phyloP scores from a whole-genome alignment of 2,113 vertebrate genomes.

The Scortum barcoo region DNA sequence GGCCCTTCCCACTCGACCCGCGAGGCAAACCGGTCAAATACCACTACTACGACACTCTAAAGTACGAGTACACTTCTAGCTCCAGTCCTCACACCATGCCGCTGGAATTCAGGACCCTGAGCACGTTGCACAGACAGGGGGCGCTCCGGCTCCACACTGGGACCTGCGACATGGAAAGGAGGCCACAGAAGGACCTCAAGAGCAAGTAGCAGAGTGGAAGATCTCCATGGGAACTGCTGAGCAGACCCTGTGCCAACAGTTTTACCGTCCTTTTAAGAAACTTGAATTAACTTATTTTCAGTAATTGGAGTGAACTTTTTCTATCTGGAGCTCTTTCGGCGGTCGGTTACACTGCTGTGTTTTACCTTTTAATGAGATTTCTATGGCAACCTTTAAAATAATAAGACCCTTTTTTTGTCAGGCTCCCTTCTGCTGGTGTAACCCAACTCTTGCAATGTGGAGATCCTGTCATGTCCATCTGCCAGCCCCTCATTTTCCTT shows the following conservation, averaged over 20 bases:
- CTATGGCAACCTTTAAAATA: slow-evolving; percentile 49
- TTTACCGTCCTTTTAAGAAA: slow-evolving; percentile 41
- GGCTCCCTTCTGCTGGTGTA: slow-evolving; percentile 5
- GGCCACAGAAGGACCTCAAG: slow-evolving; percentile 9
- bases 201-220: slow-evolving; percentile 10
- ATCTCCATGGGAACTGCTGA: slow-evolving; percentile 22
- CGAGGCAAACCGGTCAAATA: slow-evolving; percentile 93
- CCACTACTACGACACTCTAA: slow-evolving; percentile 96
- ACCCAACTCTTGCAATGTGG: neutral
- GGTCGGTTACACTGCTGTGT: slow-evolving; percentile 11
- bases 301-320: slow-evolving; percentile 45
- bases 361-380: slow-evolving; percentile 57
- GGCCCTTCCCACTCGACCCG: slow-evolving; percentile 91
- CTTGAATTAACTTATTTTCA: slow-evolving; percentile 52
- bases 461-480: slow-evolving; percentile 14
- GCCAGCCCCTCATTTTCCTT: neutral
- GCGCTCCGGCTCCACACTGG: slow-evolving; percentile 94
- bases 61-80: slow-evolving; percentile 94
- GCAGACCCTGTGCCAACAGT: neutral
- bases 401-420: slow-evolving; percentile 6
- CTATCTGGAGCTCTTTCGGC: slow-evolving; percentile 35
- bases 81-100: slow-evolving; percentile 97
- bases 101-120: slow-evolving; percentile 96
- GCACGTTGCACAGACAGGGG: slow-evolving; percentile 91
- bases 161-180: slow-evolving; percentile 80